A percentile compares a stretch with the other conserved stretches of the same genome.
Evolutionary conservation across 2,113 vertebrate genomes (phyloP).

Genomic region (Scophthalmus maximus): DNA sequence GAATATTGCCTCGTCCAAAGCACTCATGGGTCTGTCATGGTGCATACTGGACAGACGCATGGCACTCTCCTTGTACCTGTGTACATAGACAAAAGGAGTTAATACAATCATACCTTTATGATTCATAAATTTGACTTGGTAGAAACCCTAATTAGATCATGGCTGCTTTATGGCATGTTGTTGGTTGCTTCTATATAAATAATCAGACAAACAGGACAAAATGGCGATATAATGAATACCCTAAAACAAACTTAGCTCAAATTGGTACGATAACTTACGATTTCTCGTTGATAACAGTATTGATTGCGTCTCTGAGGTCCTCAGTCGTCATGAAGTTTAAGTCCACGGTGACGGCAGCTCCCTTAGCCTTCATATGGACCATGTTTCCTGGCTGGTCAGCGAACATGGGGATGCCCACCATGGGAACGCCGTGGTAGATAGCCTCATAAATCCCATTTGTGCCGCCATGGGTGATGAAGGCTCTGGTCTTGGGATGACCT

Average conservation of each 20-base stretch:
- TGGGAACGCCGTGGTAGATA: slow-evolving; percentile 91
- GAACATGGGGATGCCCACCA: slow-evolving; percentile 92
- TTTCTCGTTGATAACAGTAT: slow-evolving; percentile 83
- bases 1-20: slow-evolving; percentile 89
- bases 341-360: slow-evolving; percentile 83
- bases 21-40: slow-evolving; percentile 86
- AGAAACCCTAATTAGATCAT: neutral
- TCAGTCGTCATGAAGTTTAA: slow-evolving; percentile 79
- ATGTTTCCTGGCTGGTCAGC: slow-evolving; percentile 91
- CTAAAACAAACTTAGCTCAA: too few species aligned
- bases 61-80: slow-evolving; percentile 88
- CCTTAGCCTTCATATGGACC: slow-evolving; percentile 86
- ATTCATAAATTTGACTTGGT: neutral
- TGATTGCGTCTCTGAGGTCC: slow-evolving; percentile 85
- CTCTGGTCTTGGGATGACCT: slow-evolving; percentile 91
- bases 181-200: neutral
- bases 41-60: slow-evolving; percentile 87
- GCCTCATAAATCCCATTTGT: slow-evolving; percentile 95
- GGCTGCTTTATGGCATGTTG: neutral
- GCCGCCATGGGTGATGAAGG: slow-evolving; percentile 92
- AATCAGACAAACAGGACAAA: too few species aligned
- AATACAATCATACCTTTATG: neutral
- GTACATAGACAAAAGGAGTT: neutral
- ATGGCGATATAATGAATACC: too few species aligned
- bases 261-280: slow-evolving; percentile 80